A percentile compares a stretch with the other conserved stretches of the same genome.
These are phyloP conservation scores for Phenganax stokvisi DNA, from an alignment of 92 coral and sea anemone species.

Conservation along the genomic window DNA sequence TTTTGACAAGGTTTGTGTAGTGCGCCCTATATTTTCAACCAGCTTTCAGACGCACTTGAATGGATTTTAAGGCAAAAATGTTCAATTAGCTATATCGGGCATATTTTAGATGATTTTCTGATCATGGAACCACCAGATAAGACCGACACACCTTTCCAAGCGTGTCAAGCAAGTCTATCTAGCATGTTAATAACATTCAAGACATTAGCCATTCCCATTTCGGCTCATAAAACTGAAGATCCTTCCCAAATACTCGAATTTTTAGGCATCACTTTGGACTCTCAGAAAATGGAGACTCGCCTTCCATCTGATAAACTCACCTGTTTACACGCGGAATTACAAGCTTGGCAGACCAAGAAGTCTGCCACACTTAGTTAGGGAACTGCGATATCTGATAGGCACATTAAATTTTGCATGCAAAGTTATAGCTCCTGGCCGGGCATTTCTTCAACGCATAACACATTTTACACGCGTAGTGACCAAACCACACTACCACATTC, in stretches of 20 bases:
- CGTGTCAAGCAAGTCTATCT: constrained; percentile 39
- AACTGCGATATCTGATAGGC: constrained; percentile 48
- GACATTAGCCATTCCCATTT: constrained; percentile 46
- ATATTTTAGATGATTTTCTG: constrained; percentile 54
- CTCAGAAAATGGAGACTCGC: constrained; percentile 52
- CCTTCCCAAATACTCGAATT: constrained; percentile 47
- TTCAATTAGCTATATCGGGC: constrained; percentile 35
- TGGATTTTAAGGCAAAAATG: constrained; percentile 49
- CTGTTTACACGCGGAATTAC: constrained; percentile 31
- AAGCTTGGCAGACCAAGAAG: constrained; percentile 23
- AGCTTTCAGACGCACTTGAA: constrained; percentile 50
- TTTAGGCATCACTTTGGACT: constrained; percentile 47
- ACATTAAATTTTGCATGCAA: constrained; percentile 54
- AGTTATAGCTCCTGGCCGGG: constrained; percentile 50
- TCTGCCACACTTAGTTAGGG: constrained; percentile 41
- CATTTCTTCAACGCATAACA: constrained; percentile 53
- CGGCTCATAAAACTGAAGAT: constrained; percentile 46
- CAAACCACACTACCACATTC: constrained; percentile 55
- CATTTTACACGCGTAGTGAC: constrained; percentile 43
- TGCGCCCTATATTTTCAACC: constrained; percentile 51
- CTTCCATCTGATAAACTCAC: constrained; percentile 49
- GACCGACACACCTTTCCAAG: constrained; percentile 25
- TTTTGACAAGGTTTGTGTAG: constrained; percentile 49
- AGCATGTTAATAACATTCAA: constrained; percentile 50
- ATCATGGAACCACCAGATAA: constrained; percentile 43